These are phyloP conservation scores for Mallotus villosus DNA, from an alignment of 2,797 vertebrate genomes.

Conservation along the genomic window DNA sequence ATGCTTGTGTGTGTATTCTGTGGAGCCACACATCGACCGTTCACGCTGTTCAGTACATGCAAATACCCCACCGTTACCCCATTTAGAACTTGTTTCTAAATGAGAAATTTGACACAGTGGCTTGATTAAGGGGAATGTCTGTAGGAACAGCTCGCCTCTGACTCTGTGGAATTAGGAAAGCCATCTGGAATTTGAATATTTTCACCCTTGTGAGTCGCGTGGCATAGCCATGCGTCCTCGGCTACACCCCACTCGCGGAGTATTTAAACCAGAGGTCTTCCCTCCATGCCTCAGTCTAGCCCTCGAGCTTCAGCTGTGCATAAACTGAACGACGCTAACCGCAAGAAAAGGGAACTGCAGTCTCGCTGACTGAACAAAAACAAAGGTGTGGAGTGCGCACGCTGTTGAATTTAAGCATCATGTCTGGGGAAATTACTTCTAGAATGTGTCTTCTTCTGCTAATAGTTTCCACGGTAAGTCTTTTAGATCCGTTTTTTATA, in stretches of 20 bases:
- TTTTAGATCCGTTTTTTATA: not conserved
- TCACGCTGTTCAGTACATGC: slow-evolving; percentile 1
- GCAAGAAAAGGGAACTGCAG: slow-evolving; percentile 4
- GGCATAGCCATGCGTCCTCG: slow-evolving; percentile 56
- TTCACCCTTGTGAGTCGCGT: slow-evolving; percentile 54
- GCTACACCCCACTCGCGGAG: slow-evolving; percentile 60
- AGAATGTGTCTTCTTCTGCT: slow-evolving; percentile 46
- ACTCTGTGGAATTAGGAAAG: slow-evolving; percentile 40
- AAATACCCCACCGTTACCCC: not conserved
- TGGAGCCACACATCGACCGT: not conserved
- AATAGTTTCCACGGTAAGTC: slow-evolving; percentile 54
- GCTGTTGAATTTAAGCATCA: slow-evolving; percentile 34
- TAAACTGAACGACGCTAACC: slow-evolving; percentile 1
- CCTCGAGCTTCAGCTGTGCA: slow-evolving; percentile 23
- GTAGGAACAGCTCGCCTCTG: slow-evolving; percentile 29
- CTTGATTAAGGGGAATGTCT: slow-evolving; percentile 33
- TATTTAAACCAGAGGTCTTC: slow-evolving; percentile 63
- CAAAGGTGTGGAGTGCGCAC: slow-evolving; percentile 32
- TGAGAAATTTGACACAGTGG: slow-evolving; percentile 39
- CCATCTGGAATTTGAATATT: slow-evolving; percentile 62
- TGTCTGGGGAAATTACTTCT: slow-evolving; percentile 45
- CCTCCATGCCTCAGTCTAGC: slow-evolving; percentile 44
- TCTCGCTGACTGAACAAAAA: slow-evolving; percentile 23
- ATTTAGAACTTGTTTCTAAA: slow-evolving; percentile 12
- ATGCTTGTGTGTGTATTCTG: not conserved